Evolutionary conservation across 1,140 invertebrate genomes (phyloP), one percentile per base, ranked within the genome.

Genomic region (Procambarus clarkii): DNA sequence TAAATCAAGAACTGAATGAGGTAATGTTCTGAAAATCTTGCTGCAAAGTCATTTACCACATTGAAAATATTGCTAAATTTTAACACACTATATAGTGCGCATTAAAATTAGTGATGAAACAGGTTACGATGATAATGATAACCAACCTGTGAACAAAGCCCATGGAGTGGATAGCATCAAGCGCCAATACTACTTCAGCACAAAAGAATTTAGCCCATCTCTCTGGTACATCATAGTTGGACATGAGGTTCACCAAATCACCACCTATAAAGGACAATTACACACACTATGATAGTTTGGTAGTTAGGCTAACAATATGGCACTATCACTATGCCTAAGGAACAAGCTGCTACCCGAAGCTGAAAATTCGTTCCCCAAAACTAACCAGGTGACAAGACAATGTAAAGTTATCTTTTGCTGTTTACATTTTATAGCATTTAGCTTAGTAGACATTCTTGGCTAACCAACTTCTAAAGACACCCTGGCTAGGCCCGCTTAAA

Each of bases 181-280:
- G 95, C 3, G 99, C 98, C 80, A 99, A 95, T 21, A 99, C 98
- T 92, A 99, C 98, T 96, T 99, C 99, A 94, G 99, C 99, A 93
- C 98, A 99, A 94, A 99, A 99, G 95, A 99, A 99, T 94, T 98
- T 98, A 34, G 99, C 99, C 99, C 98, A 99, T 94, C 99, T 98
- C 94, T 99, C 99, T 92, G 98, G 98, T 93, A 99, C 98, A 94
- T 99, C 99, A 94, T 99, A 99, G 94, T 99, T 98, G 79, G 98
- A 98, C 98, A 99, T 99, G 45, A 99, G 95, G 94, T 98, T 99
- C 54, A 99, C 99, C 77, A 99, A 96, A 95, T 99, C 99, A 81
- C 99, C 99, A 93, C 99, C 97, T 95, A 88, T 18, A 80, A 82
- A 50, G 54, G 13, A 45, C 34, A 81, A 48, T 45, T 44, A 77